A percentile compares a stretch with the other conserved stretches of the same genome.
phyloP scores from a whole-genome alignment of 2,797 vertebrate species.

The Synanceia verrucosa region DNA sequence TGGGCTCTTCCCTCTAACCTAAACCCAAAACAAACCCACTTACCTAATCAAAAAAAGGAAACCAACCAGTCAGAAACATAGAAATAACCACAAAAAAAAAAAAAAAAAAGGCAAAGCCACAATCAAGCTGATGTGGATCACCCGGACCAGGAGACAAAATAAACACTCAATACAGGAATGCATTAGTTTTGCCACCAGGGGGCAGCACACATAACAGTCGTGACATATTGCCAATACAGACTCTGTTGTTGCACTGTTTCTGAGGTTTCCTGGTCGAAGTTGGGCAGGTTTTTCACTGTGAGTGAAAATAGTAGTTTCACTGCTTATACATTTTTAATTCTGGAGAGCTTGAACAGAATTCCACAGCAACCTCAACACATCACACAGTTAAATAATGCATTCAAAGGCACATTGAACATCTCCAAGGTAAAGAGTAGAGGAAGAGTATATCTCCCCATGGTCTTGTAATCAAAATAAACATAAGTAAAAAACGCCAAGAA shows the following conservation, averaged over 20 bases:
- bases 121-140: no score
- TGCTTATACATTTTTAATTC: conserved; percentile 55
- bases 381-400: conserved; percentile 52
- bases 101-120: no score
- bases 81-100: no score
- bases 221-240: background rate
- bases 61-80: no score
- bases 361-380: conserved; percentile 37
- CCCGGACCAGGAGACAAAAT: no score
- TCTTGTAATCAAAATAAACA: conserved; percentile 21
- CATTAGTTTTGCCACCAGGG: no score
- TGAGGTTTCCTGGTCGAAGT: conserved; percentile 2
- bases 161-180: no score
- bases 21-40: no score
- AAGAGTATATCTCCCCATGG: conserved; percentile 7
- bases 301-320: conserved; percentile 28
- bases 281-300: conserved; percentile 22
- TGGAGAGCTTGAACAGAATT: conserved; percentile 15
- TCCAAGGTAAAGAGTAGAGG: background rate
- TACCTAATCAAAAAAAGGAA: no score
- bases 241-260: background rate
- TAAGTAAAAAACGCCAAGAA: background rate
- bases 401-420: background rate
- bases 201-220: background rate
- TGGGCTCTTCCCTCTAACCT: no score